These are phyloP conservation scores for Indicator maculatus DNA, from an alignment of 2,113 vertebrate species.

Conservation along the genomic window DNA sequence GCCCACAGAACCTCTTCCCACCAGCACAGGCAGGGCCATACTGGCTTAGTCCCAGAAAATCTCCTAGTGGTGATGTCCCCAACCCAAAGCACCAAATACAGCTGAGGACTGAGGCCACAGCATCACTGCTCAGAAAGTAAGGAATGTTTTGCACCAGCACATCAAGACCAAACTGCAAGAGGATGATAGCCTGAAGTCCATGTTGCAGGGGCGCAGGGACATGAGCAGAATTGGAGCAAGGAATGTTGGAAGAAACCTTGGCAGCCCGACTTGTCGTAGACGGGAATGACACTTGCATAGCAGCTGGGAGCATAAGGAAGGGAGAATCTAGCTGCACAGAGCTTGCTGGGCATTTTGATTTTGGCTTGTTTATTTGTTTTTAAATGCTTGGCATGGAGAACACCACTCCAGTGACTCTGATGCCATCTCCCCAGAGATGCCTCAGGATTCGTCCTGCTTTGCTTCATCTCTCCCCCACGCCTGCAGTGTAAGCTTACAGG, in stretches of 20 bases:
- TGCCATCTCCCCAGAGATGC: rapidly evolving
- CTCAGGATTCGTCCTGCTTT: neutral
- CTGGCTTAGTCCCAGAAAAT: neutral
- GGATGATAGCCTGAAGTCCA: neutral
- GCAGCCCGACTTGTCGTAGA: neutral
- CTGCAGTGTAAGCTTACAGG: neutral
- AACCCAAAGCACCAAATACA: neutral
- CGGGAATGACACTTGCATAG: neutral
- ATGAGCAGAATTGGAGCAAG: neutral
- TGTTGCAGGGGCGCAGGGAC: neutral
- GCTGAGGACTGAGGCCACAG: neutral
- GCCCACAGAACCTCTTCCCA: neutral
- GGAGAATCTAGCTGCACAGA: neutral
- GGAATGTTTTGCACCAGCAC: neutral
- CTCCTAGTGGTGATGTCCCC: neutral
- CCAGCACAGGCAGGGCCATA: rapidly evolving
- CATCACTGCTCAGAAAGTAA: neutral
- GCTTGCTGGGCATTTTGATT: neutral
- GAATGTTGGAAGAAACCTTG: neutral
- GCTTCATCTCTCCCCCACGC: neutral
- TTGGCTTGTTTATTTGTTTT: neutral
- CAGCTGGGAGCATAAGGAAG: neutral
- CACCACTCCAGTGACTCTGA: neutral
- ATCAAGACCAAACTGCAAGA: neutral
- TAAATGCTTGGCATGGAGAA: neutral